Conservation (phyloP, 2,797 vertebrate genomes). For the Myripristis jacobus region DNA sequence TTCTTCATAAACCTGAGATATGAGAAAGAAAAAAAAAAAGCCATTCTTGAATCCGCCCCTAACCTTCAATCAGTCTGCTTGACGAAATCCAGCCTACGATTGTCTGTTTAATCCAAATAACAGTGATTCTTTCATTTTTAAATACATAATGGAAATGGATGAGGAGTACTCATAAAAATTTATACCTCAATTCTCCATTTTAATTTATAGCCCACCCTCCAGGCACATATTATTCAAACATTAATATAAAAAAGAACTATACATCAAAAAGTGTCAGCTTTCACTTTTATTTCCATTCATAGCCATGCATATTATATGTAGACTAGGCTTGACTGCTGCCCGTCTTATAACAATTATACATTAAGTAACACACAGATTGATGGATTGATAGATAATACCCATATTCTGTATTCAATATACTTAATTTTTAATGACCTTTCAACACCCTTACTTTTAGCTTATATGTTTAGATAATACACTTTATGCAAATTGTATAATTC, state of each 20-base stretch:
- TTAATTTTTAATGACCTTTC: constrained; percentile 93
- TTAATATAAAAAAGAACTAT: constrained; percentile 95
- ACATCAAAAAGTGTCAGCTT: constrained; percentile 93
- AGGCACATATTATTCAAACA: constrained; percentile 99
- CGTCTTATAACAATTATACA: constrained; percentile 91
- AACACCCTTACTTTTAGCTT: constrained; percentile 87
- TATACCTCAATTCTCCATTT: constrained; percentile 93
- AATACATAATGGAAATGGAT: constrained; percentile 96
- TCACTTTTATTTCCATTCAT: constrained; percentile 85
- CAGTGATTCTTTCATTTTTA: constrained; percentile 95
- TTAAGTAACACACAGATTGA: constrained; percentile 90
- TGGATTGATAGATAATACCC: constrained; percentile 91
- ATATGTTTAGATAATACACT: constrained; percentile 93
- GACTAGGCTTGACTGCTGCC: constrained; percentile 82
- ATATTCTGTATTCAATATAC: constrained; percentile 83
- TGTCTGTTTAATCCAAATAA: constrained; percentile 80
- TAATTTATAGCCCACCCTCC: constrained; percentile 95
- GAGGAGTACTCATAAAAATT: constrained; percentile 97
- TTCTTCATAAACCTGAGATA: constrained; percentile 38
- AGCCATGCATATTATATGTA: constrained; percentile 90
- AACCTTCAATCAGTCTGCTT: constrained; percentile 36
- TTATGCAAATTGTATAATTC: constrained; percentile 95
- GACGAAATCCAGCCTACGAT: constrained; percentile 66
- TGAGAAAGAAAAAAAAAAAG: constrained; percentile 39
- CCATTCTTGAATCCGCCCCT: constrained; percentile 48